Percentiles rank a stretch among this genome's conserved stretches.
These are phyloP conservation scores for Netelia inedita DNA, from an alignment of 2,888 invertebrate genomes.

Conservation along the genomic window DNA sequence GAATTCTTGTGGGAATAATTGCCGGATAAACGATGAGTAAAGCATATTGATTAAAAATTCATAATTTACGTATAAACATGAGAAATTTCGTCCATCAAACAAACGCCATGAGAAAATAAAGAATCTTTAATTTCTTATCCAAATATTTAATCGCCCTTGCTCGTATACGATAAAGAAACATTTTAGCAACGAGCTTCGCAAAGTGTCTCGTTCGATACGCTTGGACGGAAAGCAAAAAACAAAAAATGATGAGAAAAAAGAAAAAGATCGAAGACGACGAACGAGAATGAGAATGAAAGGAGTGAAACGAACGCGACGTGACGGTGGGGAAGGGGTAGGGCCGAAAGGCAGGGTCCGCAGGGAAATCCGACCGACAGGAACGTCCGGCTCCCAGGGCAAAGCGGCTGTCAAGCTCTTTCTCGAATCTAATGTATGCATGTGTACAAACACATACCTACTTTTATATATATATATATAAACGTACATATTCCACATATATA, in stretches of 20 bases:
- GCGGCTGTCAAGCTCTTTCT: slow-evolving; percentile 62
- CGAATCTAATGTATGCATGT: slow-evolving; percentile 43
- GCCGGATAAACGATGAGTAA: too few relatives aligned
- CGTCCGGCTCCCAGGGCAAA: slow-evolving; percentile 65
- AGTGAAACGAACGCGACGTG: slow-evolving; percentile 36
- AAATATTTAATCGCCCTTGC: not conserved
- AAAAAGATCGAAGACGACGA: slow-evolving; percentile 44
- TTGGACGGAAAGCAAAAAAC: not conserved
- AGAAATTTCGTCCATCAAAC: too few relatives aligned
- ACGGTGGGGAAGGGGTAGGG: slow-evolving; percentile 42
- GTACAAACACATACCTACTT: slow-evolving; percentile 7
- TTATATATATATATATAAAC: not conserved
- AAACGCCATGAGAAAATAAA: not conserved
- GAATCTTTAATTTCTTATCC: not conserved
- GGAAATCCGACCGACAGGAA: slow-evolving; percentile 66
- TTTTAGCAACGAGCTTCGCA: slow-evolving; percentile 12
- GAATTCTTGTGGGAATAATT: too few relatives aligned
- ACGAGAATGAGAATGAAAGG: slow-evolving; percentile 46
- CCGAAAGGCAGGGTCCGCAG: slow-evolving; percentile 61
- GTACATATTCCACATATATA: not conserved
- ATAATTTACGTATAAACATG: too few relatives aligned
- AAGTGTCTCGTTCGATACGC: slow-evolving; percentile 19
- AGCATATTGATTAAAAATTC: too few relatives aligned
- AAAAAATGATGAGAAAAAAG: slow-evolving; percentile 24
- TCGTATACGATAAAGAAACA: slow-evolving; percentile 22